Evolutionary conservation across 2,888 invertebrate genomes (phyloP), one percentile per base, ranked within the genome.

Genomic region (Chrysolina americana): DNA sequence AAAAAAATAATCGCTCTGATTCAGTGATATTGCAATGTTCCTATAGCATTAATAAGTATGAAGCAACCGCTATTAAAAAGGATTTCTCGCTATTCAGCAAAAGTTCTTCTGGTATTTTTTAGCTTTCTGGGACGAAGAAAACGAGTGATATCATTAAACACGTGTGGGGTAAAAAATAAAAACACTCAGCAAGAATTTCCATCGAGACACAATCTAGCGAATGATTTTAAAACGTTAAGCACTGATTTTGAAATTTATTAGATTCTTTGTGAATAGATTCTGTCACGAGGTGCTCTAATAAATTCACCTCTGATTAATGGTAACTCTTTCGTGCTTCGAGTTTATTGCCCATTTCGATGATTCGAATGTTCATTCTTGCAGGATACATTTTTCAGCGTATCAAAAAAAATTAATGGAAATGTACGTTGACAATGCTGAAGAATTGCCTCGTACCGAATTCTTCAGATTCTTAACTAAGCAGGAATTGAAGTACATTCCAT

Each of bases 301-400:
- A 78, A 76, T 76, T 73, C 74, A 53, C 56, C 63, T 66, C 70
- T 74, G 77, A 76, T 78, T 78, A 73, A 78, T 74, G 74, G 48
- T 69, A 70, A 73, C 50, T 66, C 69, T 65, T 74, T 71, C 70
- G 65, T 59, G 56, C 68, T 72, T 75, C 59, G 62, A 76, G 63
- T 74, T 75, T 73, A 73, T 71, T 73, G 68, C 69, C 70, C 53
- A 71, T 65, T 75, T 70, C 64, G 65, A 77, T 75, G 53, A 36
- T 59, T 59, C 59, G 59, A 59, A 59, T 36, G 59, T n/a, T 59
- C 59, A 59, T 36, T 59, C 59, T 59, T 69, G 62, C 76, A 69
- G 76, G 76, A 76, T 70, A 76, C 74, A 76, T 74, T 76, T 74
- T 74, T 76, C 70, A 74, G 53, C 41, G 56, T 28, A 62, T 69